Conservation (phyloP, 2,113 vertebrate species). For the Coryphaenoides rupestris region DNA sequence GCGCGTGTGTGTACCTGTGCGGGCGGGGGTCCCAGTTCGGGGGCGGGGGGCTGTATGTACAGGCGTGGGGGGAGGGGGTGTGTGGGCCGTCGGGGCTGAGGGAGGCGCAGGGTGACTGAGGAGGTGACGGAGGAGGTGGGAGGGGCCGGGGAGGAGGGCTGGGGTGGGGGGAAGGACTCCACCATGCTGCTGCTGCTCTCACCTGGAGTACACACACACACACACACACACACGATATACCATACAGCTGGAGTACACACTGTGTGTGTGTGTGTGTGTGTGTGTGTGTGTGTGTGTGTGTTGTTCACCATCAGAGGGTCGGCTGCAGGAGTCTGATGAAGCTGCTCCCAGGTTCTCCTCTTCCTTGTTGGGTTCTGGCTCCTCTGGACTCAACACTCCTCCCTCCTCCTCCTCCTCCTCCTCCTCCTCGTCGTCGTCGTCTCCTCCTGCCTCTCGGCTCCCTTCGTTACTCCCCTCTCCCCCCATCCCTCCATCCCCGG, state of each 20-base stretch:
- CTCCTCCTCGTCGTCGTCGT: slow-evolving; percentile 80
- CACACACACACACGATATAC: slow-evolving; percentile 55
- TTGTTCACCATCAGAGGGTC: slow-evolving; percentile 73
- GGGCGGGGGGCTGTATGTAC: slow-evolving; percentile 90
- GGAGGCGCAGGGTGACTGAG: slow-evolving; percentile 78
- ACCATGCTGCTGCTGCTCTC: slow-evolving; percentile 70
- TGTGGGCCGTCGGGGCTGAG: slow-evolving; percentile 84
- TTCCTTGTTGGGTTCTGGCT: slow-evolving; percentile 77
- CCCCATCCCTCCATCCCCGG: slow-evolving; percentile 79
- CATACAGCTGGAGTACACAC: slow-evolving; percentile 40
- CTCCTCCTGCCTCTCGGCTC: slow-evolving; percentile 81
- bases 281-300: no score
- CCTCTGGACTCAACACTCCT: slow-evolving; percentile 73
- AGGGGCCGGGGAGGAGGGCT: slow-evolving; percentile 64
- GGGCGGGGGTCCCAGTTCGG: slow-evolving; percentile 87
- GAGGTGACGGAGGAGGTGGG: slow-evolving; percentile 71
- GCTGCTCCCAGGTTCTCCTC: slow-evolving; percentile 82
- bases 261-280: no score
- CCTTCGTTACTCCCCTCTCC: slow-evolving; percentile 88
- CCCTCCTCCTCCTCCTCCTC: slow-evolving; percentile 79
- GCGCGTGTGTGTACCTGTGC: slow-evolving; percentile 73
- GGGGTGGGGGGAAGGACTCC: slow-evolving; percentile 76
- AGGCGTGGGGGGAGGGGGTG: slow-evolving; percentile 89
- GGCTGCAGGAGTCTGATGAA: slow-evolving; percentile 74
- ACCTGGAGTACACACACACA: slow-evolving; percentile 58